A percentile compares a stretch with the other conserved stretches of the same genome.
phyloP scores from a whole-genome alignment of 2,113 vertebrate species.

The Hystrix brachyura region DNA sequence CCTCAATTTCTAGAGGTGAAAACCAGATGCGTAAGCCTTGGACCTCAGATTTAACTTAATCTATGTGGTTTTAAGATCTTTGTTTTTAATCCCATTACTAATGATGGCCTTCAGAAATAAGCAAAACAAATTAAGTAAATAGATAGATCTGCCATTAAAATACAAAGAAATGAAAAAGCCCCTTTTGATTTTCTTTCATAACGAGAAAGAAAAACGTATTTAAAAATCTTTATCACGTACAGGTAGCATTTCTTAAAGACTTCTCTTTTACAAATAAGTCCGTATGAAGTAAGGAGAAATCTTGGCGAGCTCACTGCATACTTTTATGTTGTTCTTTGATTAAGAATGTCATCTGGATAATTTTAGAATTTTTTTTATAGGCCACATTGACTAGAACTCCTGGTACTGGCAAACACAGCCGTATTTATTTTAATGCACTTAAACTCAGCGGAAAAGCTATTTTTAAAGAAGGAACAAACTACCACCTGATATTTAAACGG shows the following conservation, averaged over 20 bases:
- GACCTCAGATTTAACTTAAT: background rate
- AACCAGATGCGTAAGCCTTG: background rate
- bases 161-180: background rate
- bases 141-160: background rate
- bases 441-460: background rate
- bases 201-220: background rate
- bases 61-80: background rate
- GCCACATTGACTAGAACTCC: background rate
- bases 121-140: background rate
- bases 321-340: slow-evolving; percentile 12
- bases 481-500: background rate
- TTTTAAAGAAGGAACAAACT: slow-evolving; percentile 49
- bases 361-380: slow-evolving; percentile 36
- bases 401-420: background rate
- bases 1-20: background rate
- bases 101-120: background rate
- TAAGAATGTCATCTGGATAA: slow-evolving; percentile 19
- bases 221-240: background rate
- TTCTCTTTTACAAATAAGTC: slow-evolving; percentile 6
- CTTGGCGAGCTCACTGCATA: background rate
- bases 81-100: background rate
- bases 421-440: slow-evolving; percentile 5
- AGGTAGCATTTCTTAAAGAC: background rate
- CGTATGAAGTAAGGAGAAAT: background rate
- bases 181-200: slow-evolving; percentile 23